Evolutionary conservation across 1,140 invertebrate species (phyloP).

Genomic region (Lanistes nyassanus): DNA sequence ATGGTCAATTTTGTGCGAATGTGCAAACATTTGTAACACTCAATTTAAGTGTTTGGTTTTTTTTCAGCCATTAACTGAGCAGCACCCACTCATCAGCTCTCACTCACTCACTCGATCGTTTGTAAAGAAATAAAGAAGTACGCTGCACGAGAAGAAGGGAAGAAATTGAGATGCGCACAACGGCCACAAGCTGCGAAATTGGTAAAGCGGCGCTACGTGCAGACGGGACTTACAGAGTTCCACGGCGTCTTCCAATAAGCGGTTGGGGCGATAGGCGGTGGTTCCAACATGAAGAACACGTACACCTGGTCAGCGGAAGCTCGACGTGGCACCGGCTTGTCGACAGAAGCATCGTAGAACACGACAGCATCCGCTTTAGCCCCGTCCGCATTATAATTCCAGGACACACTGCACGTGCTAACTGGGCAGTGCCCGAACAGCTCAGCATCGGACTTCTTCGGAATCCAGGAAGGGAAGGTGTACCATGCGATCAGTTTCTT

Average conservation of each 20-base stretch:
- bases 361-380: not conserved
- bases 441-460: not conserved
- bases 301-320: not conserved
- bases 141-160: too few relatives aligned
- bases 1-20: too few relatives aligned
- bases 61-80: too few relatives aligned
- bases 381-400: not conserved
- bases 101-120: too few relatives aligned
- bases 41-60: too few relatives aligned
- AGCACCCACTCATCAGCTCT: too few relatives aligned
- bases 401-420: not conserved
- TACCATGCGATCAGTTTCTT: not conserved
- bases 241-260: not conserved
- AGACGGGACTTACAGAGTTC: not conserved
- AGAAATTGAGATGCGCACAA: too few relatives aligned
- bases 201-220: too few relatives aligned
- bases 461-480: not conserved
- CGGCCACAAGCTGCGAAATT: too few relatives aligned
- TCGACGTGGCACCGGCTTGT: not conserved
- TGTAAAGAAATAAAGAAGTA: too few relatives aligned
- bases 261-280: not conserved
- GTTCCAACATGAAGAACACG: not conserved
- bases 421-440: constrained; percentile 9
- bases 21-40: too few relatives aligned
- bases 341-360: not conserved